Percentiles rank a stretch among this genome's conserved stretches.
phyloP scores from a whole-genome alignment of 2,888 invertebrate species.

The Arrhopalites spinosus region DNA sequence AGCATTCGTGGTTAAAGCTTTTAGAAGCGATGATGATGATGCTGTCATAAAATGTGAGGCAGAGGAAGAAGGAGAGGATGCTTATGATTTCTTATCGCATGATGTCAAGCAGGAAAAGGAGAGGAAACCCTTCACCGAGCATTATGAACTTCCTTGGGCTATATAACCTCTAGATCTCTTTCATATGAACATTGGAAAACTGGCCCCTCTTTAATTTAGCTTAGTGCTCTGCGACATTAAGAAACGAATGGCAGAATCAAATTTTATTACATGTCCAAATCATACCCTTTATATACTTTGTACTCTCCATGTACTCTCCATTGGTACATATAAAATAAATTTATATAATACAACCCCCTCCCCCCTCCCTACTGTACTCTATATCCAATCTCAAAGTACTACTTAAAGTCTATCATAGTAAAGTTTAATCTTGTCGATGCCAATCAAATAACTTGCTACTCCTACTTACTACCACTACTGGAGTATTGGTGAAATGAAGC shows the following conservation, averaged over 20 bases:
- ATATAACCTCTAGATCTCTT: constrained; percentile 3
- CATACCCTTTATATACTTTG: too few species aligned
- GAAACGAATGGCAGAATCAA: constrained; percentile 8
- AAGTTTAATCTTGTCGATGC: not conserved
- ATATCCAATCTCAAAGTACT: too few species aligned
- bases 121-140: constrained; percentile 13
- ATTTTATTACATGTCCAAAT: constrained; percentile 11
- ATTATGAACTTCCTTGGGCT: constrained; percentile 9
- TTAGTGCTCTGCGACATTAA: constrained; percentile 29
- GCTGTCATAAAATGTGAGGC: constrained; percentile 50
- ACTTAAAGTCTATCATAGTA: not conserved
- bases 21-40: constrained; percentile 41
- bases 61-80: constrained; percentile 45
- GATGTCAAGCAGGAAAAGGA: constrained; percentile 43
- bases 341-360: too few species aligned
- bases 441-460: not conserved
- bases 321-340: too few species aligned
- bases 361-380: too few species aligned
- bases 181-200: constrained; percentile 11
- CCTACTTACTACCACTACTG: too few species aligned
- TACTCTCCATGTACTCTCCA: too few species aligned
- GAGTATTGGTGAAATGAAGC: not conserved
- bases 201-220: constrained; percentile 34
- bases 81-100: constrained; percentile 54
- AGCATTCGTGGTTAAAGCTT: constrained; percentile 25